Conservation (phyloP, 2,888 invertebrate genomes). For the Pteria penguin region DNA sequence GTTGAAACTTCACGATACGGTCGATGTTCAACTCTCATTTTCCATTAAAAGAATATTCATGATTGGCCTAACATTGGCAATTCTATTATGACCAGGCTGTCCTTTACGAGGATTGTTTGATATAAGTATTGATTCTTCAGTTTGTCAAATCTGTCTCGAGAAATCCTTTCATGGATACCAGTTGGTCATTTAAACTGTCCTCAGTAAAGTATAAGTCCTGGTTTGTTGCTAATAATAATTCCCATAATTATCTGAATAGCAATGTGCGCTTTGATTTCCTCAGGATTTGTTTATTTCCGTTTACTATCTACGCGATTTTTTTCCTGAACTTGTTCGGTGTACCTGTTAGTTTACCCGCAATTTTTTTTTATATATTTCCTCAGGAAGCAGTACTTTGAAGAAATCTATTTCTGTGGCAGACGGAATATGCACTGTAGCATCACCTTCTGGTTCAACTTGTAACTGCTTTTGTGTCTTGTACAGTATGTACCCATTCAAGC, state of each 20-base stretch:
- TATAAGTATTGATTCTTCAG: neutral
- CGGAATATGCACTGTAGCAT: no score
- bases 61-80: conserved; percentile 15
- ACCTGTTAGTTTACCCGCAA: no score
- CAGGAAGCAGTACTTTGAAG: no score
- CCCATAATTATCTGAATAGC: conserved; percentile 18
- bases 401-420: no score
- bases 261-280: no score
- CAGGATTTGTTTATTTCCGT: no score
- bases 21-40: neutral
- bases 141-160: neutral
- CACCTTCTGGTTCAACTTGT: neutral
- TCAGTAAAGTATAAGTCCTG: conserved; percentile 9
- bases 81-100: conserved; percentile 16
- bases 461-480: no score
- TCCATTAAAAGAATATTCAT: neutral
- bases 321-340: no score
- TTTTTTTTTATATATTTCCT: no score
- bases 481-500: conserved; percentile 33
- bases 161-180: neutral
- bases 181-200: neutral
- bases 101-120: conserved; percentile 5
- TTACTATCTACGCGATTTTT: no score
- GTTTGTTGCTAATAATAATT: neutral
- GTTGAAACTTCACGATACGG: conserved; percentile 10